Evolutionary conservation across 2,888 invertebrate species (phyloP).

Genomic region (Melanostoma scalare): DNA sequence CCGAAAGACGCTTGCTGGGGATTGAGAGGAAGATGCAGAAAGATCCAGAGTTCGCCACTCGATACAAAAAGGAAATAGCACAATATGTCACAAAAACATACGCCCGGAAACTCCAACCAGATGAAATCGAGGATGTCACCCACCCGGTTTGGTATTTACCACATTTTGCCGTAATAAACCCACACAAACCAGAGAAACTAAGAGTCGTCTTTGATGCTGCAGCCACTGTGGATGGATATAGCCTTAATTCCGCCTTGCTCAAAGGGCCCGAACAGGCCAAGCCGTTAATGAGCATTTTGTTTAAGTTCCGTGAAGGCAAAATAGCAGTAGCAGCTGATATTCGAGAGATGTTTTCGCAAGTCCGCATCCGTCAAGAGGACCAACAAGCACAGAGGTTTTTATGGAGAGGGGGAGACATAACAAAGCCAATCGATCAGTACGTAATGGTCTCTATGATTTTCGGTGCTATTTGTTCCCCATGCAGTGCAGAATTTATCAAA

Average conservation of each 20-base stretch:
- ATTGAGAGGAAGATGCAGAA: constrained; percentile 62
- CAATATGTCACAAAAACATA: constrained; percentile 70
- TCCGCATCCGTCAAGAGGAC: constrained; percentile 58
- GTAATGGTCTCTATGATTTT: constrained; percentile 2
- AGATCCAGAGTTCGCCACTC: constrained; percentile 42
- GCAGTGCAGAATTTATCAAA: constrained; percentile 26
- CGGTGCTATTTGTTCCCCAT: constrained; percentile 4
- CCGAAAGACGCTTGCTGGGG: constrained; percentile 49
- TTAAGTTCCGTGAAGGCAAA: too few species aligned
- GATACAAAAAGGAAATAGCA: constrained; percentile 19
- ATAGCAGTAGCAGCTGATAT: too few species aligned
- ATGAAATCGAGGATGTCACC: constrained; percentile 33
- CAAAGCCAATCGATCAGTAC: constrained; percentile 24
- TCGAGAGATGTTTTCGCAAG: too few species aligned
- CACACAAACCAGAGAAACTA: too few species aligned
- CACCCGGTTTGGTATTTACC: too few species aligned
- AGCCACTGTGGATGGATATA: too few species aligned
- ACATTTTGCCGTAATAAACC: too few species aligned
- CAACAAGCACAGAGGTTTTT: constrained; percentile 75
- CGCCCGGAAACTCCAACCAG: constrained; percentile 45
- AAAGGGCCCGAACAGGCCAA: too few species aligned
- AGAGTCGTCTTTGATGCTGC: too few species aligned
- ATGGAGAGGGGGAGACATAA: constrained; percentile 69
- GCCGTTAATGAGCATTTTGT: too few species aligned
- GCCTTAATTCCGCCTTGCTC: too few species aligned